phyloP scores from a whole-genome alignment of 1,140 invertebrate genomes.

The Cephus cinctus region DNA sequence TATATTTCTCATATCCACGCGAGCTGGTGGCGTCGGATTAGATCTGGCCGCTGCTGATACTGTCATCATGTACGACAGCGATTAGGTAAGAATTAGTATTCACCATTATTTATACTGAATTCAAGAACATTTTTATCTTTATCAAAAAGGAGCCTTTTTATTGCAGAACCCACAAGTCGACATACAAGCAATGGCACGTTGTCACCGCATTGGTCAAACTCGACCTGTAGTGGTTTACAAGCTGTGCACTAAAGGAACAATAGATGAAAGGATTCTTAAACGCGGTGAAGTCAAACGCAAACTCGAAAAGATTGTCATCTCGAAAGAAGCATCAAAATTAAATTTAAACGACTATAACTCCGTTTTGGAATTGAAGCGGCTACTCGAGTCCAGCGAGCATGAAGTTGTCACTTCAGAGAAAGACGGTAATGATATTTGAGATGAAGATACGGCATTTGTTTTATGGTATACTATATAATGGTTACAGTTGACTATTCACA shows the following conservation, averaged over 20 bases:
- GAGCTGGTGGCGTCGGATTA: conserved; percentile 70
- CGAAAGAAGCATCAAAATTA: conserved; percentile 38
- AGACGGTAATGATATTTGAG: too few relatives aligned
- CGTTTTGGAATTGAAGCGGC: conserved; percentile 21
- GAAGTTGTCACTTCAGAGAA: conserved; percentile 25
- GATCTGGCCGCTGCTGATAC: conserved; percentile 76
- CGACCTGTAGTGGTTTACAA: conserved; percentile 70
- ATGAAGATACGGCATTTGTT: too few relatives aligned
- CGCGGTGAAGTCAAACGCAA: conserved; percentile 65
- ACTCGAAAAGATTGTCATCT: conserved; percentile 73
- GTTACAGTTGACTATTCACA: background rate
- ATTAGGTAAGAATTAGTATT: conserved; percentile 58
- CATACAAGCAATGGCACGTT: conserved; percentile 76
- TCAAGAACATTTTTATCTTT: background rate
- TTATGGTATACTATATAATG: conserved; percentile 24
- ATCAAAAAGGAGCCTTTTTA: conserved; percentile 6
- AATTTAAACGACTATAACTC: conserved; percentile 7
- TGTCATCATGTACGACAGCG: conserved; percentile 75
- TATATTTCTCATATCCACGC: conserved; percentile 65
- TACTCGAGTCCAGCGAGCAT: conserved; percentile 27
- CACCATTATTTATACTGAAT: conserved; percentile 1
- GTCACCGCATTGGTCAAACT: conserved; percentile 77
- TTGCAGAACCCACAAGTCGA: conserved; percentile 72
- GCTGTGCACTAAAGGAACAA: conserved; percentile 66
- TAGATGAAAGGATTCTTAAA: conserved; percentile 71